A percentile compares a stretch with the other conserved stretches of the same genome.
Conservation (phyloP, 2,797 vertebrate species). For the Pyrrhura leucotis region DNA sequence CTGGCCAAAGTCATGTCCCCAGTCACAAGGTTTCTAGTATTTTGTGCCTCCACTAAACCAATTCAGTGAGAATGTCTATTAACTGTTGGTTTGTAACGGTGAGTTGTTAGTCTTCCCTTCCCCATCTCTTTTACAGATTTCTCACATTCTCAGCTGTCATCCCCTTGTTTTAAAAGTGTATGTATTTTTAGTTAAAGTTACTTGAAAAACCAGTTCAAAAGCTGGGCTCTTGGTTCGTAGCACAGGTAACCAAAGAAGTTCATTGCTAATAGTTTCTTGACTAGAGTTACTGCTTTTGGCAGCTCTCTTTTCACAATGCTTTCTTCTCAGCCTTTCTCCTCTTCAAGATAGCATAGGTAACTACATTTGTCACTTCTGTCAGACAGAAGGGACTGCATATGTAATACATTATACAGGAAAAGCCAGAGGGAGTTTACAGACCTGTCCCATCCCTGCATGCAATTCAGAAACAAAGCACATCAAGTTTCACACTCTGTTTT, state of each 20-base stretch:
- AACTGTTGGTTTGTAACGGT: accelerated
- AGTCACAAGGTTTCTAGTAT: neutral
- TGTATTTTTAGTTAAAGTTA: neutral
- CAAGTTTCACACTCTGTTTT: neutral
- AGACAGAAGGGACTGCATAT: neutral
- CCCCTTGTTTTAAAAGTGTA: neutral
- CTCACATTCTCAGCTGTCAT: neutral
- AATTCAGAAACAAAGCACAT: neutral
- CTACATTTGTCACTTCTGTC: neutral
- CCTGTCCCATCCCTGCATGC: neutral
- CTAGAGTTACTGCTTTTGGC: neutral
- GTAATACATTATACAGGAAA: neutral
- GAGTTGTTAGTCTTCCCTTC: neutral
- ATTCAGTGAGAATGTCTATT: neutral
- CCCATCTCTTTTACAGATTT: neutral
- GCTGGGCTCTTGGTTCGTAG: neutral
- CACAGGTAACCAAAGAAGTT: neutral
- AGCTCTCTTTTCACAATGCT: neutral
- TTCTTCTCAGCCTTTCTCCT: neutral
- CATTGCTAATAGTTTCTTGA: neutral
- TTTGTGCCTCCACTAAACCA: neutral
- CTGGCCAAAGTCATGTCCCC: neutral
- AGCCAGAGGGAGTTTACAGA: neutral
- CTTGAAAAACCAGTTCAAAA: neutral
- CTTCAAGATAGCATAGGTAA: neutral